A percentile compares a stretch with the other conserved stretches of the same genome.
phyloP scores from a whole-genome alignment of 2,797 vertebrate species.

The Danio jaintianensis region DNA sequence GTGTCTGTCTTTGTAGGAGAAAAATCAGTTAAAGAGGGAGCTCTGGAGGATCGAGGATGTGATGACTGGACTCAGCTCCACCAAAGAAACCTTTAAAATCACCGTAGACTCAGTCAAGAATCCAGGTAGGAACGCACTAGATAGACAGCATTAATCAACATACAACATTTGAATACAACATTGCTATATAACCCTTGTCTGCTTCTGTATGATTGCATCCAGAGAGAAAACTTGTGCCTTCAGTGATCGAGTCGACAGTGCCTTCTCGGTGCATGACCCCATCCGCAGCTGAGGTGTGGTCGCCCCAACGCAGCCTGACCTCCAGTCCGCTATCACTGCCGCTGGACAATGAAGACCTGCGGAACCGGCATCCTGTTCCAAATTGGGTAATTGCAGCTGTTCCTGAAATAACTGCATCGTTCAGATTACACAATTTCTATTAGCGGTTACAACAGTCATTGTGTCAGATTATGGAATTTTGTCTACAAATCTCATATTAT shows the following conservation, averaged over 20 bases:
- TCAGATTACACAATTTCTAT: no score
- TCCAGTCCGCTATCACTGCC: conserved; percentile 74
- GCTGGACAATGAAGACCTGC: conserved; percentile 78
- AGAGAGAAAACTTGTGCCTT: conserved; percentile 97
- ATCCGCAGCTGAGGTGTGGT: conserved; percentile 74
- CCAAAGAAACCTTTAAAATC: conserved; percentile 90
- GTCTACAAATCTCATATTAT: no score
- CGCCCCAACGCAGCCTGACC: conserved; percentile 78
- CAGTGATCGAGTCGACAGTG: conserved; percentile 83
- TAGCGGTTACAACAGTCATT: no score
- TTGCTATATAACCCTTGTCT: neutral
- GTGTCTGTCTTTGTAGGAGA: conserved; percentile 77
- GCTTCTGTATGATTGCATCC: conserved; percentile 31
- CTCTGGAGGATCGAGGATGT: conserved; percentile 98
- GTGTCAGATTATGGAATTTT: no score
- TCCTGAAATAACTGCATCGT: neutral
- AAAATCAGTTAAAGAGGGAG: conserved; percentile 89
- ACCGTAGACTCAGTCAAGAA: conserved; percentile 93
- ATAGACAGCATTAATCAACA: neutral
- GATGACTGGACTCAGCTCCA: conserved; percentile 88
- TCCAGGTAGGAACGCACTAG: conserved; percentile 80
- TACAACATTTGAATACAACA: neutral
- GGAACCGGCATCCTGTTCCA: conserved; percentile 73
- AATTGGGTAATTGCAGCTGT: conserved; percentile 76
- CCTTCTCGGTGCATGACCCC: conserved; percentile 82